Base-by-base conservation (phyloP, 2,113 vertebrate genomes). In the Geothlypis trichas region DNA sequence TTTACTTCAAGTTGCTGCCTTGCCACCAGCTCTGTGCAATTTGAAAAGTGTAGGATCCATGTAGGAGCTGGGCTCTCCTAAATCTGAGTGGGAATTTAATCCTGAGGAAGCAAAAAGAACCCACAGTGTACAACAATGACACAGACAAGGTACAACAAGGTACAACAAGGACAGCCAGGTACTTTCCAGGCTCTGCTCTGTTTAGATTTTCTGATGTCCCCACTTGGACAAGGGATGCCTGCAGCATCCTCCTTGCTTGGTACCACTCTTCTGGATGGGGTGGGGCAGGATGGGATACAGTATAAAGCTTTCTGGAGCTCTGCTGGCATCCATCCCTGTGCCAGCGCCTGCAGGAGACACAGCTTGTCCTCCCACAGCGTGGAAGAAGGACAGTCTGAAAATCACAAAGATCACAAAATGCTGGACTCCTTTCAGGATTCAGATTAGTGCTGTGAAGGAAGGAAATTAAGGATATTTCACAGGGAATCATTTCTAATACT, bases 321-420 rank as follows among this genome's bases (percentile, higher is more conserved):
- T 67, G 26, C 61, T 84, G 57, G 55, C 66, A 78, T 74, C n/a
- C 41, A 41, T 14, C 0, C 0, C 46, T 0, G 0, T 49, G 71
- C 27, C 0, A 0, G 61, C 0, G 0, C 46, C 35, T 71, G 69
- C 79, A 63, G 33, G 54, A 90, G 35, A 39, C 47, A 63, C 57
- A 67, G 57, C 69, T 78, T 6, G 0, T 42, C 49, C 59, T 91
- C 59, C 59, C 31, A 18, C 51, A 37, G 14, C 0, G 0, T 39
- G 46, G 51, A 57, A 82, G 68, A 42, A 37, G 13, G 59, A 68
- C 17, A 59, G 44, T 28, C 75, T 88, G 44, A 65, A 87, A 87
- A 84, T 21, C 11, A 8, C 11, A n/a, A 54, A 58, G 65, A 57
- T 0, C 5, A 0, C 19, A 63, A 84, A 81, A 78, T 10, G 15